A percentile compares a stretch with the other conserved stretches of the same genome.
phyloP scores from a whole-genome alignment of 2,888 invertebrate genomes.

The Rhamnusium bicolor region DNA sequence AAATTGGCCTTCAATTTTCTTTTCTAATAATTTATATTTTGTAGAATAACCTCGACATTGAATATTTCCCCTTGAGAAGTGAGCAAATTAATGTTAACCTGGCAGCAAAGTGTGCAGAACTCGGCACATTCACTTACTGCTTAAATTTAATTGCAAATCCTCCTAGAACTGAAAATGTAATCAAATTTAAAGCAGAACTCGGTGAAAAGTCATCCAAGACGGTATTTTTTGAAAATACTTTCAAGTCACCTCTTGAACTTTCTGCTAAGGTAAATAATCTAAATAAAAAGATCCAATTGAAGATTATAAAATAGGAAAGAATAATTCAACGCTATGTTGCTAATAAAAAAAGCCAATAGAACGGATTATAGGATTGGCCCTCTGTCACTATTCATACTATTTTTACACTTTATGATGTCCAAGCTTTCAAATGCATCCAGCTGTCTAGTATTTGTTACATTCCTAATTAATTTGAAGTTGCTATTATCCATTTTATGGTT shows the following conservation, averaged over 20 bases:
- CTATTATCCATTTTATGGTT: too few relatives aligned
- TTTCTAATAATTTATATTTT: constrained; percentile 28
- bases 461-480: too few relatives aligned
- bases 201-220: constrained; percentile 56
- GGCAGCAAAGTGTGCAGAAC: constrained; percentile 68
- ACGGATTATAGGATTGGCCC: too few relatives aligned
- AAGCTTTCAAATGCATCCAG: too few relatives aligned
- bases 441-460: too few relatives aligned
- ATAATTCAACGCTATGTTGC: too few relatives aligned
- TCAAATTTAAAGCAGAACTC: constrained; percentile 58
- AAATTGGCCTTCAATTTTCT: too few relatives aligned
- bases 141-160: constrained; percentile 58
- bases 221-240: constrained; percentile 57
- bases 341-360: too few relatives aligned
- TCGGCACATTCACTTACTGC: constrained; percentile 75
- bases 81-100: constrained; percentile 57
- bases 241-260: constrained; percentile 56
- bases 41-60: constrained; percentile 54
- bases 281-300: too few relatives aligned
- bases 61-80: constrained; percentile 58
- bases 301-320: too few relatives aligned
- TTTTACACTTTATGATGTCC: too few relatives aligned
- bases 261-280: constrained; percentile 52
- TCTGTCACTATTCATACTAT: too few relatives aligned
- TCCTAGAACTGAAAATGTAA: constrained; percentile 56